Evolutionary conservation across 2,113 vertebrate genomes (phyloP), one percentile per base, ranked within the genome.

Genomic region (Ploceus nigricollis): DNA sequence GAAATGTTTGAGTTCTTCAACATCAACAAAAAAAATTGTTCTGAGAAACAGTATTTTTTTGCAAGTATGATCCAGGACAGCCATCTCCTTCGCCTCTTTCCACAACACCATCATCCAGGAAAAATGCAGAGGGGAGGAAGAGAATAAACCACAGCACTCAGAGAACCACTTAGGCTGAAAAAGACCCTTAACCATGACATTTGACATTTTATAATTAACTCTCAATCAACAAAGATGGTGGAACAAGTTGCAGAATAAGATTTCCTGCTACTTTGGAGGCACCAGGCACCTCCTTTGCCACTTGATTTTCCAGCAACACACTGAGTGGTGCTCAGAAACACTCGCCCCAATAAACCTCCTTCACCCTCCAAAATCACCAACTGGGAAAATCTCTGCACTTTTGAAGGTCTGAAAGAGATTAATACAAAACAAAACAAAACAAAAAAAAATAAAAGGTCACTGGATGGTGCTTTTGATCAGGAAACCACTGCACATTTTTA

Each of bases 381-480:
- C 27, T 57, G 53, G 54, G 61, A 87, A 89, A 93, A 84, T 50
- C 40, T 81, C 87, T 65, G 35, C 21, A 35, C 4, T 89, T 65
- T 22, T 50, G 12, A 69, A 63, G 7, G 27, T 44, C 37, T 77
- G 53, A 53, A 91, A 10, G 37, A 71, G 33, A 82, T 37, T 42
- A 75, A 91, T 91, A 68, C 19, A n/a, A 63, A 70, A 83, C 13
- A 54, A 75, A 68, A 86, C 7, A 10, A 51, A n/a, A 15, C 6
- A 19, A n/a, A n/a, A 19, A 40, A 31, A 28, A 50, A 45, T 42
- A 50, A 54, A 65, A 9, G 11, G 68, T 64, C 56, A 39, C 21
- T 65, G 60, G 75, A 80, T 65, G 45, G 33, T 92, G 73, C 64
- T 94, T 95, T 89, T 83, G 82, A 93, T 91, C 47, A 75, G 72